Evolutionary conservation across 2,113 vertebrate genomes (phyloP).

Genomic region (Butorides virescens): DNA sequence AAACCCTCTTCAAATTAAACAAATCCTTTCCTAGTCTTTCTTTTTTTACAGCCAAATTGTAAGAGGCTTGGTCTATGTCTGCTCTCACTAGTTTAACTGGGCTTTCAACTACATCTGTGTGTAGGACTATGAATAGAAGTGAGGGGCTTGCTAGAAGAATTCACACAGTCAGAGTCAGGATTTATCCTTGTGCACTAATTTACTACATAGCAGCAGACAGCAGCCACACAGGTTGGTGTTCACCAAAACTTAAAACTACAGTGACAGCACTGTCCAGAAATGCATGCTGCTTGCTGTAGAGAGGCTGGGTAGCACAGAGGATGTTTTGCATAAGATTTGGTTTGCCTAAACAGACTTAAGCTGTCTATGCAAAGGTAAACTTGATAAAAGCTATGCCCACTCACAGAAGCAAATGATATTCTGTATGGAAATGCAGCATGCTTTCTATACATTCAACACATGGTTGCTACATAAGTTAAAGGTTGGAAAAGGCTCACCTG

Average conservation of each 20-base stretch:
- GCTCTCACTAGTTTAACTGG: background rate
- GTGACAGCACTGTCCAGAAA: background rate
- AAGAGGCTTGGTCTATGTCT: background rate
- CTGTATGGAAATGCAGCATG: background rate
- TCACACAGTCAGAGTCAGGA: background rate
- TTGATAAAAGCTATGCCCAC: background rate
- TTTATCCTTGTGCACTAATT: background rate
- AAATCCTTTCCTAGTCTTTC: background rate
- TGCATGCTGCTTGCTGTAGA: background rate
- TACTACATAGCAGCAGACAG: background rate
- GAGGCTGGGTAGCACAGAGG: background rate
- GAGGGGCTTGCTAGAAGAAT: background rate
- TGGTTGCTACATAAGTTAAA: accelerated
- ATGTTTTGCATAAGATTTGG: background rate
- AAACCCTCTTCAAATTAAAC: background rate
- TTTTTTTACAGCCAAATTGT: background rate
- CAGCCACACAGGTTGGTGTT: background rate
- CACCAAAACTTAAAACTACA: background rate
- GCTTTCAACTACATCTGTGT: background rate
- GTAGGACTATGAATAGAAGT: background rate
- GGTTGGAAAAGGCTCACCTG: background rate
- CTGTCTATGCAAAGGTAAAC: background rate
- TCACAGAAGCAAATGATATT: background rate
- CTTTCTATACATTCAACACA: background rate
- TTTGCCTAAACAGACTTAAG: background rate